phyloP scores from a whole-genome alignment of 2,113 vertebrate genomes.

The Ctenodactylus gundi region DNA sequence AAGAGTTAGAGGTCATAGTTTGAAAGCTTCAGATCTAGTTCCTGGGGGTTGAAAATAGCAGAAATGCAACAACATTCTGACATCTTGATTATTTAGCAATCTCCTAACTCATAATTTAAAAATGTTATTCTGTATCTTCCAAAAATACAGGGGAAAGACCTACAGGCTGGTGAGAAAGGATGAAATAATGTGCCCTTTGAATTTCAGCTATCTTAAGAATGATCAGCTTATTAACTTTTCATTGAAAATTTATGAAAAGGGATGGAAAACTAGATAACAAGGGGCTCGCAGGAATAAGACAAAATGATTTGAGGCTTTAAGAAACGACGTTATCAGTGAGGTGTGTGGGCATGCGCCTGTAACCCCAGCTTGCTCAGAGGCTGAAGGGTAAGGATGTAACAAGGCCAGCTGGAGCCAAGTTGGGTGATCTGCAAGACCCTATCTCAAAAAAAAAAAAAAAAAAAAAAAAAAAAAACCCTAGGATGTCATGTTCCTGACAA shows the following conservation, averaged over 20 bases:
- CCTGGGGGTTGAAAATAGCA: neutral
- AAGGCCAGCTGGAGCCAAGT: neutral
- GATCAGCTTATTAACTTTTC: neutral
- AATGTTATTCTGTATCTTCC: neutral
- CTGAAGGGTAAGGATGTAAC: neutral
- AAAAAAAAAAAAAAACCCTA: too few species aligned
- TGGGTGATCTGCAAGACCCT: neutral
- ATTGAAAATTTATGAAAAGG: slow-evolving; percentile 12
- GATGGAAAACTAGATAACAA: neutral
- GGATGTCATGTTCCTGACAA: neutral
- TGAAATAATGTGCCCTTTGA: neutral
- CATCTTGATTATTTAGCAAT: neutral
- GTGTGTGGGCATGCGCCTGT: too few species aligned
- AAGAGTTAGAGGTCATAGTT: neutral
- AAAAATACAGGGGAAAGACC: neutral
- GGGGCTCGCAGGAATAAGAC: neutral
- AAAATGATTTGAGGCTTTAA: neutral
- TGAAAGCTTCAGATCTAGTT: neutral
- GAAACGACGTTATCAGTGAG: neutral
- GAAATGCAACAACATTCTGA: neutral
- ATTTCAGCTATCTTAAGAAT: slow-evolving; percentile 37
- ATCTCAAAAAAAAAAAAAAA: neutral
- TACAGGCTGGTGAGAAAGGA: neutral
- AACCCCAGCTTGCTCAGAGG: neutral
- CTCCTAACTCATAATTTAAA: slow-evolving; percentile 43